Base-by-base conservation (phyloP, 2,797 vertebrate genomes). In the Acanthurus leucopareius region DNA sequence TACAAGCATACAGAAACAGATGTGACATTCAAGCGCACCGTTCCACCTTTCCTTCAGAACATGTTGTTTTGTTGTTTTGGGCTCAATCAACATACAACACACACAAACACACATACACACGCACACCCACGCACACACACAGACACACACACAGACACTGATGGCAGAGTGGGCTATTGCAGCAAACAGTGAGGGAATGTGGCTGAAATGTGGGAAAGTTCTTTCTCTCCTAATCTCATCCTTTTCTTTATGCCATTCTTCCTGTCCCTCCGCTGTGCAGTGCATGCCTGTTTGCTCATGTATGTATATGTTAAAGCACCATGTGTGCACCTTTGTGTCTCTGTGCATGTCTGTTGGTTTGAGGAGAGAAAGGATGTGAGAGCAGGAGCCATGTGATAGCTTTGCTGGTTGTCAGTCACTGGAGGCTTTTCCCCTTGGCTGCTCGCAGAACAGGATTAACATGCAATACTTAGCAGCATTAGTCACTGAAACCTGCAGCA, bases 361-460 rank as follows among this genome's bases (percentile, higher is more conserved):
- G 56, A 11, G 49, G 25, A 19, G 42, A 71, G 79, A 80, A 82
- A 77, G 79, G 52, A 84, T 86, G 75, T 72, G 79, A 56, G 22
- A 74, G 77, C 72, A 73, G 77, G 48, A 75, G 58, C 64, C 75
- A 76, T 80, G 86, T 74, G 89, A 92, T 77, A 83, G 86, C 64
- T 75, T 53, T 80, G 69, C 80, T 86, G 72, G 63, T 67, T 86
- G 89, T 88, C 90, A 89, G 83, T 92, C 90, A 91, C 85, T 80
- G 72, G 69, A 80, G 88, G 88, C 90, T 94, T 93, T 92, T 90
- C 90, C 90, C 80, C 85, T 90, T 72, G 73, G 81, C 86, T 91
- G 91, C 90, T 75, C 84, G 86, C 86, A 79, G 70, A 92, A 91
- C 79, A 86, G 91, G 95, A 95, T 95, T 93, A 94, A 90, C 89